Percentiles rank a stretch among this genome's conserved stretches.
Evolutionary conservation across 37 sponge, comb jelly and placozoan species (phyloP).

Genomic region (Chondrosia reniformis): DNA sequence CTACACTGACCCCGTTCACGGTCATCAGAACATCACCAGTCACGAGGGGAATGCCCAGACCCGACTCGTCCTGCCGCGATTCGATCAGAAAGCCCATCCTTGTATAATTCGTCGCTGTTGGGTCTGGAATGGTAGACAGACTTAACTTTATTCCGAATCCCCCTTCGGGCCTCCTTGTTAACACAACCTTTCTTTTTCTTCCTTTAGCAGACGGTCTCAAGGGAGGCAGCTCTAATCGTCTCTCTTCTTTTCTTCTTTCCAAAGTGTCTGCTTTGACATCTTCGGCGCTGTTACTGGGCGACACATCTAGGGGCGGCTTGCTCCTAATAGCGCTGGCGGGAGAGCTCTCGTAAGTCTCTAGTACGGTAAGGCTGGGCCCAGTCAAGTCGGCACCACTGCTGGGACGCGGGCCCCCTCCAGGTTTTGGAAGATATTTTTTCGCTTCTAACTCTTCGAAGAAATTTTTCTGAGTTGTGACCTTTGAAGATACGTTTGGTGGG

Average conservation of each 20-base stretch:
- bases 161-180: constrained; percentile 45
- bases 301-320: neutral
- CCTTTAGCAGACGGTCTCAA: constrained; percentile 38
- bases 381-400: neutral
- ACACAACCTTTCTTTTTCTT: constrained; percentile 31
- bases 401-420: neutral
- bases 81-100: constrained; percentile 68
- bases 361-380: neutral
- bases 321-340: neutral
- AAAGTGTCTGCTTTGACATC: neutral
- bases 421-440: neutral
- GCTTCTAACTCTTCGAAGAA: neutral
- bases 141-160: constrained; percentile 82
- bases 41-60: constrained; percentile 54
- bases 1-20: constrained; percentile 86
- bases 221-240: constrained; percentile 56
- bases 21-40: constrained; percentile 86
- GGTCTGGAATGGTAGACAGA: constrained; percentile 65
- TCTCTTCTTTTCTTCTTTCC: constrained; percentile 37
- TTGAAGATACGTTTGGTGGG: neutral
- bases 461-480: neutral
- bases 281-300: neutral
- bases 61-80: constrained; percentile 46
- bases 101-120: constrained; percentile 60
- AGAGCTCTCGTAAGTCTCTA: neutral